phyloP scores from a whole-genome alignment of 1,140 invertebrate genomes.

The Aphelinus certus region DNA sequence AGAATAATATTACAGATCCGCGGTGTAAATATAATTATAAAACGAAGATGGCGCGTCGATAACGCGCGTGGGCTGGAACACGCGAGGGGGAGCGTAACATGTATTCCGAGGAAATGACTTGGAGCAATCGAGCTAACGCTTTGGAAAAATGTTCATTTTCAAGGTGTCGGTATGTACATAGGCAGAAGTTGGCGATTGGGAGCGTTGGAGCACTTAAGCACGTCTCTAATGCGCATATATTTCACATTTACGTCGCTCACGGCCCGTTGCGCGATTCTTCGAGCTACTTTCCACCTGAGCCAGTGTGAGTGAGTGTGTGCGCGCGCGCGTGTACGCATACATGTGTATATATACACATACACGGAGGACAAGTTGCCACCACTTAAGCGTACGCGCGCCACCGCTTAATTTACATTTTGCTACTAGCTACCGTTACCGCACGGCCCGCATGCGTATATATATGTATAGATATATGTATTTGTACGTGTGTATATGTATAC shows the following conservation, averaged over 20 bases:
- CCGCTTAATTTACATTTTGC: constrained; percentile 21
- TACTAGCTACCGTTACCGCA: constrained; percentile 50
- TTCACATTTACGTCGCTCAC: constrained; percentile 30
- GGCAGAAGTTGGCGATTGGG: too few species aligned
- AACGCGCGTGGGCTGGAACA: too few species aligned
- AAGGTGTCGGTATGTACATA: neutral
- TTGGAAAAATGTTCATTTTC: constrained; percentile 16
- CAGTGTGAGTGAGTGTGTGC: neutral
- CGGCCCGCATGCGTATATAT: constrained; percentile 10
- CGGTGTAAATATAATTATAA: too few species aligned
- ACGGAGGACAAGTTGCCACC: constrained; percentile 17
- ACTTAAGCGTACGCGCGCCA: neutral
- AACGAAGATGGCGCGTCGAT: too few species aligned
- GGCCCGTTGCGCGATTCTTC: neutral
- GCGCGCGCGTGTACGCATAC: neutral
- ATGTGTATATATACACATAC: neutral
- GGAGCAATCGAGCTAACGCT: too few species aligned
- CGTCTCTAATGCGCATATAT: constrained; percentile 30
- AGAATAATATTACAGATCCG: too few species aligned
- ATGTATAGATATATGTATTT: too few species aligned
- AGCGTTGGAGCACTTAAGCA: constrained; percentile 11
- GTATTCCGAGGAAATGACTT: too few species aligned
- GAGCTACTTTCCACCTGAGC: neutral
- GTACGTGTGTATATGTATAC: too few species aligned
- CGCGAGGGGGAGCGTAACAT: too few species aligned